Conservation (phyloP, 2,113 vertebrate genomes). For the Budorcas taxicolor region DNA sequence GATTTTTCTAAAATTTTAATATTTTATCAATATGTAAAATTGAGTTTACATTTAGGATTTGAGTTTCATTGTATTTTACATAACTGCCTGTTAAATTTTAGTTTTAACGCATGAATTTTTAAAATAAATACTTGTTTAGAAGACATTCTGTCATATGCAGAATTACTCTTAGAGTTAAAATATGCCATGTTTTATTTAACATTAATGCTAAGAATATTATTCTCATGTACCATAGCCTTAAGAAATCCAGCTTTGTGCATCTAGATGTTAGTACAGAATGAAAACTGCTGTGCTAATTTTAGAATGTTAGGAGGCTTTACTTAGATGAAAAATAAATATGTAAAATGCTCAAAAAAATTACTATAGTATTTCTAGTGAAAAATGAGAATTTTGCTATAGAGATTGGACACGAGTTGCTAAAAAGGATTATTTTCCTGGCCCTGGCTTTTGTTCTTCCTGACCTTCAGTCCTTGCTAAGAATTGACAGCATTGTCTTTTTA, state of each 20-base stretch:
- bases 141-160: background rate
- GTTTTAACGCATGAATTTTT: background rate
- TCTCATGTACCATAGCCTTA: background rate
- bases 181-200: slow-evolving; percentile 29
- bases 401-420: background rate
- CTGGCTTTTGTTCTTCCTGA: background rate
- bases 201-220: background rate
- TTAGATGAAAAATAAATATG: background rate
- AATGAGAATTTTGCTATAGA: background rate
- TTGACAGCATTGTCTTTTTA: background rate
- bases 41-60: background rate
- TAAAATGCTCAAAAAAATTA: background rate
- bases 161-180: slow-evolving; percentile 9
- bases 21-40: background rate
- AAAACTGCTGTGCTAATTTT: background rate
- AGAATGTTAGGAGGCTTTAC: background rate
- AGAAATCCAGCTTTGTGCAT: background rate
- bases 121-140: slow-evolving; percentile 26
- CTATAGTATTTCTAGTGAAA: background rate
- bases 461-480: background rate
- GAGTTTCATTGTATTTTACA: background rate
- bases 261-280: background rate
- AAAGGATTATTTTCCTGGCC: background rate
- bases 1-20: slow-evolving; percentile 43
- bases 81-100: slow-evolving; percentile 26